Base-by-base conservation (phyloP, 2,888 invertebrate genomes). In the Diabrotica balteata region DNA sequence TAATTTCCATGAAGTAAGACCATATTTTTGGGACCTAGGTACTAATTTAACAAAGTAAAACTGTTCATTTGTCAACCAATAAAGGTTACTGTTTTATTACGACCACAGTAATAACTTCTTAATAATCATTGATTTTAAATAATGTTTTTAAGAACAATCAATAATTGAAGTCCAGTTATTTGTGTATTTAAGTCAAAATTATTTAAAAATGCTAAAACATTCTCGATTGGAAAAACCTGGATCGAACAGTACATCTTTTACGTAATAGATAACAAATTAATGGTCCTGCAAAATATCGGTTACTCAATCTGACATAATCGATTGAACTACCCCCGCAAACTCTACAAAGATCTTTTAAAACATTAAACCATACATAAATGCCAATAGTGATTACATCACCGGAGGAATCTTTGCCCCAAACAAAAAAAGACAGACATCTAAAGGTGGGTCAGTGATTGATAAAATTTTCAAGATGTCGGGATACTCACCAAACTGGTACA, bases 401-500 rank as follows among this genome's bases (percentile, higher is more conserved):
- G 2, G 42, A 42, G 11, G 43, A 44, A 44, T 0, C 32, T 7
- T 32, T 43, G 7, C 22, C 7, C 10, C 47, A 54, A 55, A 49
- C 4, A 59, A 49, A 22, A 51, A 61, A 63, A 67, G 52, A 45
- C 54, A 45, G 45, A 42, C 45, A 51, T 32, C 60, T 64, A 47
- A 66, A 68, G 71, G 66, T 61, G 57, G 63, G 66, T 68, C 66
- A 66, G 66, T 71, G 57, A 71, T 59, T 44, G 47, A 53, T 45
- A 71, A 65, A 63, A 57, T 54, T 61, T 62, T 57, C 68, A 71
- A 71, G 66, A 69, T 70, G 68, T 70, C 68, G 50, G 67, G 63
- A 69, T 66, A 73, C 73, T 73, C 61, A 73, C 73, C 73, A 59
- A 69, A 63, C 47, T 64, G 69, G 70, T 66, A 70, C 62, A 61